These are phyloP conservation scores for Trimorus sp. DNA, from an alignment of 2,888 invertebrate genomes.

Conservation along the genomic window DNA sequence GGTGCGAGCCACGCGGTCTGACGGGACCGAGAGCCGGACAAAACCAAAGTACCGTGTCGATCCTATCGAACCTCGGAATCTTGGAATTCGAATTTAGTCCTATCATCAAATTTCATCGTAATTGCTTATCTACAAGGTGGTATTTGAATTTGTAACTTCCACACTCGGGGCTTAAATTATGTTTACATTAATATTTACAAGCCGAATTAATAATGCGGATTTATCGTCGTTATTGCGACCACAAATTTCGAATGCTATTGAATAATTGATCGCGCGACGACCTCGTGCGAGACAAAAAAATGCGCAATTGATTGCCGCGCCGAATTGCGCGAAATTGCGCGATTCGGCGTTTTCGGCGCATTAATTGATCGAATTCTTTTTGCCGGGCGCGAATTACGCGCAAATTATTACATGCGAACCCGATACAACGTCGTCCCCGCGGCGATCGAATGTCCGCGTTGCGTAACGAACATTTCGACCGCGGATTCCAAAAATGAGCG, in stretches of 20 bases:
- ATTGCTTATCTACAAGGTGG: constrained; percentile 77
- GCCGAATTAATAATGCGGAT: constrained; percentile 46
- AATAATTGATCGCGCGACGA: too few relatives aligned
- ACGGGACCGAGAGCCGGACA: constrained; percentile 53
- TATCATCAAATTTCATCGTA: constrained; percentile 79
- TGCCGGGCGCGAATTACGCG: background rate
- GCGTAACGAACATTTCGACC: background rate
- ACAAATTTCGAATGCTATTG: too few relatives aligned
- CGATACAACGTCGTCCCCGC: too few relatives aligned
- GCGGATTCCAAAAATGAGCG: constrained; percentile 30
- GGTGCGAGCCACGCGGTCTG: constrained; percentile 67
- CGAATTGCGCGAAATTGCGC: too few relatives aligned
- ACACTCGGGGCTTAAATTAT: constrained; percentile 46
- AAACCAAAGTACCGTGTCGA: constrained; percentile 71
- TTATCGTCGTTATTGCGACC: constrained; percentile 5
- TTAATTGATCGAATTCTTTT: background rate
- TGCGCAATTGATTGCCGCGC: too few relatives aligned
- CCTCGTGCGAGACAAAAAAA: background rate
- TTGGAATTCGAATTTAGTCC: constrained; percentile 76
- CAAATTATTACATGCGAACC: too few relatives aligned
- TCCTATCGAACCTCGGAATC: constrained; percentile 75
- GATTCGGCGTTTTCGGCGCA: too few relatives aligned
- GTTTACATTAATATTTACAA: constrained; percentile 48
- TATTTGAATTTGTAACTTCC: constrained; percentile 56
- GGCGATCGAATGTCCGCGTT: background rate